Evolutionary conservation across 2,113 vertebrate genomes (phyloP), one percentile per base, ranked within the genome.

Genomic region (Leptocoma aspasia): DNA sequence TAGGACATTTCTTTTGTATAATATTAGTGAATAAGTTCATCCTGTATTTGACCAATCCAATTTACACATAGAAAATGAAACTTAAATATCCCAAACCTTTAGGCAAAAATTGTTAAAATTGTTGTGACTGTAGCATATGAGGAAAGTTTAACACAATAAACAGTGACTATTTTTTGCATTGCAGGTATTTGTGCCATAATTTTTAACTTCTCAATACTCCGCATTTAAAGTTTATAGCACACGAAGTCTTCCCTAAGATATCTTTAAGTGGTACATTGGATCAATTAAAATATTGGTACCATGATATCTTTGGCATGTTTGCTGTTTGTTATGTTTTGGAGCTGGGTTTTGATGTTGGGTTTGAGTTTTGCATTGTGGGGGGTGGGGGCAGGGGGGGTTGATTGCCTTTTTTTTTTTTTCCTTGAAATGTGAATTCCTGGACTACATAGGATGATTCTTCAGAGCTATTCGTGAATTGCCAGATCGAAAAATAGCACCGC

Each of bases 361-460:
- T 35, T 50, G 37, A 30, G 11, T 53, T 82, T 69, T 61, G 4
- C 1, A 8, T 70, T n/a, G 12, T 39, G 6, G 16, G 23, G 6
- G 13, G 17, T 7, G 0, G 2, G 7, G 2, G 7, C n/a, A n/a
- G n/a, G n/a, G 9, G 35, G 2, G 14, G 15, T 44, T 18, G 3
- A 7, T 22, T 49, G 8, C 3, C 15, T 7, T 31, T 76, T 59
- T 39, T 39, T 39, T 13, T 9, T 37, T 3, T 24, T 0, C 4
- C 19, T 66, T 69, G 11, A 7, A 84, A 47, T 60, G 17, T 35
- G 22, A 75, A 52, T 84, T 50, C 2, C 33, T 68, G 37, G 16
- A 65, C 60, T 77, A n/a, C 30, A 42, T 19, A 15, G 28, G 35
- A 33, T 68, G 21, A n/a, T 47, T 39, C 1, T 30, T 86, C 23